Base-by-base conservation (phyloP, 2,113 vertebrate genomes). In the Melozone crissalis region DNA sequence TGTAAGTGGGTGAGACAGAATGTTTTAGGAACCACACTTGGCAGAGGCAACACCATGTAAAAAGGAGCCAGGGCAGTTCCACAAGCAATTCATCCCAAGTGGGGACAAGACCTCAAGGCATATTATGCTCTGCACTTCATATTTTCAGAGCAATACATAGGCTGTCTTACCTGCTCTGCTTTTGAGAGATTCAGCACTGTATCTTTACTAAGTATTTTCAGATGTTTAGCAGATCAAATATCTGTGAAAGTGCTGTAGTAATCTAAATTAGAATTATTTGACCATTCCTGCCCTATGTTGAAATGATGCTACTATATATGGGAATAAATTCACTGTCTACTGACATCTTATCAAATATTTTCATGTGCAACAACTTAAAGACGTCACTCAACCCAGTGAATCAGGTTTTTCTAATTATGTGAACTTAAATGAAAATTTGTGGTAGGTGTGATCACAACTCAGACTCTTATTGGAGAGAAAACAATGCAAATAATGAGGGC, bases 351-450 rank as follows among this genome's bases (percentile, higher is more conserved):
- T 90, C 72, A 86, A 89, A 68, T 79, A 33, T 41, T 96, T 84
- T 80, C 80, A 75, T n/a, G 9, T 84, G 77, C 33, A 58, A 54
- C 30, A 82, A 81, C 62, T 94, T 88, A 66, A 93, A 91, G 59
- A 75, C 1, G 7, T 93, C 58, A 74, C 15, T 96, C 71, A 91
- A 82, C 51, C 35, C 57, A 87, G 17, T 76, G 90, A 87, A 84
- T 94, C 51, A 89, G 52, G 19, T 79, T 91, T 91, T 97, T 87
- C 79, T 96, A 87, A 94, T 97, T 95, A 94, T 59, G 15, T 80
- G 62, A 76, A 68, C 30, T 74, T 52, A 80, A 71, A 88, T 89
- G 75, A 95, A 96, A 94, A 92, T 72, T 83, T 61, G 30, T 54
- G 37, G 49, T 92, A 89, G 72, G 65, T 87, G 37, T 67, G 28